These are phyloP conservation scores for Chionoecetes opilio DNA, from an alignment of 1,140 invertebrate genomes.

Conservation along the genomic window DNA sequence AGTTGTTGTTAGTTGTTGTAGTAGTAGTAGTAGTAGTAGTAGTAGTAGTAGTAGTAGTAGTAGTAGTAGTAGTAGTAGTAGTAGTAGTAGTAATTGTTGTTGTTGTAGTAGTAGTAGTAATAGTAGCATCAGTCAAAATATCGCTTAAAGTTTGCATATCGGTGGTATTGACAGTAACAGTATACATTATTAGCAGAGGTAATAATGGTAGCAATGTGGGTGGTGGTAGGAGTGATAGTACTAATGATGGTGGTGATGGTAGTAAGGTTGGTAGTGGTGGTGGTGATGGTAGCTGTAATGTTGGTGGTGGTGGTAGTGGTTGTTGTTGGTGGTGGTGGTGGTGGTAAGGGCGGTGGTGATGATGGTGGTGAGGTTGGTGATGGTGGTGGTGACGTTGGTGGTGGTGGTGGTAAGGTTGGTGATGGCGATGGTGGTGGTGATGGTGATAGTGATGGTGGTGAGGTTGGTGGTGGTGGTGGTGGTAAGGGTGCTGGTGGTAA, in stretches of 20 bases:
- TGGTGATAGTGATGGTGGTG: background rate
- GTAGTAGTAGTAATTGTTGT: background rate
- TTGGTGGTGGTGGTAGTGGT: background rate
- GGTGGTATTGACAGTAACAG: background rate
- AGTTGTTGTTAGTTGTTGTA: background rate
- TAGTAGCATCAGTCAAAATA: background rate
- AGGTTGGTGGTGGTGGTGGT: background rate
- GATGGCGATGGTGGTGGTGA: background rate
- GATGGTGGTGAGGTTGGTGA: no score
- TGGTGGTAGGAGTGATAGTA: background rate
- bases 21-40: background rate
- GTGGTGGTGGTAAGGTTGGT: background rate
- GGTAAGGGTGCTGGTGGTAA: background rate
- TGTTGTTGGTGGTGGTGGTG: background rate
- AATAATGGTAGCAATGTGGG: background rate
- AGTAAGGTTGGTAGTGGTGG: background rate
- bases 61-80: background rate
- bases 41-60: background rate
- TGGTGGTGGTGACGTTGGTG: background rate
- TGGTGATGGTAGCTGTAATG: background rate
- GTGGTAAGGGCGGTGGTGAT: no score
- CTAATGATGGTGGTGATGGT: background rate
- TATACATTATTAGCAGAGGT: background rate
- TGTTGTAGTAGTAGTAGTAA: background rate
- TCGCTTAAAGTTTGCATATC: background rate